A percentile compares a stretch with the other conserved stretches of the same genome.
Evolutionary conservation across 2,113 vertebrate genomes (phyloP).

Genomic region (Phaethon lepturus): DNA sequence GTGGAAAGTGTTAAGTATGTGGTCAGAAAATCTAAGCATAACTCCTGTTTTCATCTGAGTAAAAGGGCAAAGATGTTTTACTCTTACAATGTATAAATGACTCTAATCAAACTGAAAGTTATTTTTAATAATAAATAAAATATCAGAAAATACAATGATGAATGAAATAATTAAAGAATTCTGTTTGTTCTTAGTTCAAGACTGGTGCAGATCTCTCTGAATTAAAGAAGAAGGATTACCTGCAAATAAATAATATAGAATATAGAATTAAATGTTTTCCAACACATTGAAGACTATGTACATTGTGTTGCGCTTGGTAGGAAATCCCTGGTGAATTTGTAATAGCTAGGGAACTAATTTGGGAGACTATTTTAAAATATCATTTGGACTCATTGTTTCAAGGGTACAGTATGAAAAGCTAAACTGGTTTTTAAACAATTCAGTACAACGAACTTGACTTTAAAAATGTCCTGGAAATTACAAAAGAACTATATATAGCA

Average conservation of each 20-base stretch:
- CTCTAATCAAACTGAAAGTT: background rate
- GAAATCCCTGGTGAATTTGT: background rate
- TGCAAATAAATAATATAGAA: background rate
- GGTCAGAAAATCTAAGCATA: background rate
- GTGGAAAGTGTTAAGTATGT: background rate
- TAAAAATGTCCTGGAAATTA: background rate
- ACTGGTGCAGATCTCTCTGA: background rate
- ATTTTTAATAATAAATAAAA: background rate
- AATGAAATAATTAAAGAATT: background rate
- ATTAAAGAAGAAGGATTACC: background rate
- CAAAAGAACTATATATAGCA: slow-evolving; percentile 24
- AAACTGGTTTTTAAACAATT: slow-evolving; percentile 12
- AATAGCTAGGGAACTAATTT: background rate
- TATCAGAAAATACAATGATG: background rate
- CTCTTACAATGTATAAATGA: background rate
- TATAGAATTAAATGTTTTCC: background rate
- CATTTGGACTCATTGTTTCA: background rate
- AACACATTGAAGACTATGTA: background rate
- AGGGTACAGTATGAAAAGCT: background rate
- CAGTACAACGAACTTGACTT: background rate
- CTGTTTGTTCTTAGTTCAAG: background rate
- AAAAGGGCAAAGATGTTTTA: background rate
- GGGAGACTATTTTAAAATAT: background rate
- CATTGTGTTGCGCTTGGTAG: background rate
- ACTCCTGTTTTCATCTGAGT: background rate